A percentile compares a stretch with the other conserved stretches of the same genome.
Evolutionary conservation across 2,113 vertebrate genomes (phyloP).

Genomic region (Sapajus apella): DNA sequence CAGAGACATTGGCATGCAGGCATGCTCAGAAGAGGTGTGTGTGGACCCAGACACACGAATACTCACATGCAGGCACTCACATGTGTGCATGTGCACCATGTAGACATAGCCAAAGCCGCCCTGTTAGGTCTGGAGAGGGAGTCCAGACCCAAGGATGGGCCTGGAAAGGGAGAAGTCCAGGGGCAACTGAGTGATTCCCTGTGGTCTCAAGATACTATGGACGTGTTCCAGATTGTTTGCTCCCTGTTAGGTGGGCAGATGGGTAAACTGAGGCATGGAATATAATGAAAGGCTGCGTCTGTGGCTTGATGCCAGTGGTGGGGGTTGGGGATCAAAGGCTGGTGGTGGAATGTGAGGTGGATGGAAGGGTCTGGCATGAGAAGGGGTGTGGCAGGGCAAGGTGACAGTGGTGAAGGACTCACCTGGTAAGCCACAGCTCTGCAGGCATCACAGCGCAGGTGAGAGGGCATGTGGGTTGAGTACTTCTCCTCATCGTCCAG

Average conservation of each 20-base stretch:
- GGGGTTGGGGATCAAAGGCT: neutral
- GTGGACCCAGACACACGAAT: neutral
- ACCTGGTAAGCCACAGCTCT: slow-evolving; percentile 84
- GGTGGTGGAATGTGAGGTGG: neutral
- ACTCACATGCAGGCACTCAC: neutral
- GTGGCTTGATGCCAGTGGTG: neutral
- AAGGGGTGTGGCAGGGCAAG: neutral
- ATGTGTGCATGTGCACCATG: neutral
- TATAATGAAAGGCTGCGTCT: neutral
- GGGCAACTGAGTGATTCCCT: neutral
- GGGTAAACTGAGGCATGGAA: neutral
- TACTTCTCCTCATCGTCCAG: slow-evolving; percentile 82
- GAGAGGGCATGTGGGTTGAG: slow-evolving; percentile 80
- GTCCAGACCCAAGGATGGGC: neutral
- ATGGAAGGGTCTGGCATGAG: neutral
- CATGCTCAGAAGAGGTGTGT: neutral
- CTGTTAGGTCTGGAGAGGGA: neutral
- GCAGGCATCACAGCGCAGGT: slow-evolving; percentile 83
- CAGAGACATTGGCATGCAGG: neutral
- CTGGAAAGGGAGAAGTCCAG: neutral
- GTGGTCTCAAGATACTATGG: neutral
- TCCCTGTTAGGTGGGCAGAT: neutral
- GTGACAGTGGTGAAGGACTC: neutral
- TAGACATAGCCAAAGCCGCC: neutral
- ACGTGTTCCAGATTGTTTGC: neutral